Conservation (phyloP, 2,113 vertebrate genomes). For the Pygoscelis antarcticus region DNA sequence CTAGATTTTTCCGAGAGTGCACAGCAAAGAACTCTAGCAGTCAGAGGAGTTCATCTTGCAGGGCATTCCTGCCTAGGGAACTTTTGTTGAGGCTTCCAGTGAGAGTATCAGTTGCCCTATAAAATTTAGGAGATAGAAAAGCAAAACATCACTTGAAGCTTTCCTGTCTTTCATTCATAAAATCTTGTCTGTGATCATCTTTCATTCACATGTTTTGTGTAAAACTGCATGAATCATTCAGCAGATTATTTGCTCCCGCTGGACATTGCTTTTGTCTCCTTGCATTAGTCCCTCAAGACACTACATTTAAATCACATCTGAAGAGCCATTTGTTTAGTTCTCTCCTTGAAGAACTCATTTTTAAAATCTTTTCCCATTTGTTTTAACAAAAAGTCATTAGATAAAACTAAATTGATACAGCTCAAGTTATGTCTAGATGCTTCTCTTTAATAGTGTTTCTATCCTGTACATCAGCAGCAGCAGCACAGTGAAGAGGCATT, state of each 20-base stretch:
- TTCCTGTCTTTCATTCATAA: neutral
- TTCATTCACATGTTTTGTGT: neutral
- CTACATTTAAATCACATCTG: neutral
- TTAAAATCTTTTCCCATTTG: neutral
- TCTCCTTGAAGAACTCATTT: neutral
- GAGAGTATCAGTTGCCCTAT: neutral
- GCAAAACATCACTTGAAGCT: neutral
- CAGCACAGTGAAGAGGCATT: neutral
- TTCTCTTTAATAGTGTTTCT: neutral
- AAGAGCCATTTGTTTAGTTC: slow-evolving; percentile 4
- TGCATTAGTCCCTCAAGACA: neutral
- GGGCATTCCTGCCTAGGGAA: neutral
- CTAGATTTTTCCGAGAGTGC: neutral
- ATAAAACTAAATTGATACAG: no score
- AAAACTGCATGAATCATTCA: slow-evolving; percentile 2
- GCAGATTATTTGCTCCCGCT: neutral
- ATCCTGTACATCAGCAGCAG: neutral
- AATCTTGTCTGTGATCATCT: neutral
- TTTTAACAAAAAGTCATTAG: neutral
- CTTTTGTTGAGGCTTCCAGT: neutral
- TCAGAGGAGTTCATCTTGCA: neutral
- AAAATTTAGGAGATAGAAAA: neutral
- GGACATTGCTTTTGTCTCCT: slow-evolving; percentile 21
- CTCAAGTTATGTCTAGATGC: neutral
- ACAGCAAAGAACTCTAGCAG: neutral